Evolutionary conservation across 2,797 vertebrate species (phyloP).

Genomic region (Sebastes alutus): DNA sequence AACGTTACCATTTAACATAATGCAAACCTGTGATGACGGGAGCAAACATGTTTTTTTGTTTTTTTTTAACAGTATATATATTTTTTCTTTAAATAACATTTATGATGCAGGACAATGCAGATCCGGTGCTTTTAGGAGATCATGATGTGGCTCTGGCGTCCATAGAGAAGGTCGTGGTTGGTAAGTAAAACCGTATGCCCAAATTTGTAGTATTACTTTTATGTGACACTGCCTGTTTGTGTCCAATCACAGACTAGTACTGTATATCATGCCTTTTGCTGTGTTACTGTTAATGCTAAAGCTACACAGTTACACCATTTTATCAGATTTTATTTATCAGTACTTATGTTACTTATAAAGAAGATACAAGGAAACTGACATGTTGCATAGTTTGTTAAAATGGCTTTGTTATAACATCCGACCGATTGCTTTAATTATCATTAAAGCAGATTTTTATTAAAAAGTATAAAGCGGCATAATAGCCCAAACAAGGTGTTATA

Average conservation of each 20-base stretch:
- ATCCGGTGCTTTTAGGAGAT: constrained; percentile 83
- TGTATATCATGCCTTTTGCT: not conserved
- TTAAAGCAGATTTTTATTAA: not conserved
- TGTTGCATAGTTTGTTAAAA: not conserved
- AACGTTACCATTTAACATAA: not conserved
- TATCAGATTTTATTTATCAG: not conserved
- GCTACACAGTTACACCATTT: not conserved
- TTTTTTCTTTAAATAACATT: not conserved
- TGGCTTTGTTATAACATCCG: not conserved
- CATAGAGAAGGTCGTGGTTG: constrained; percentile 91
- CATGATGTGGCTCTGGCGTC: constrained; percentile 90
- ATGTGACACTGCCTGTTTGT: not conserved
- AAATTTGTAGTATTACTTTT: not conserved
- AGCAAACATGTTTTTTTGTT: no score
- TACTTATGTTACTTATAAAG: not conserved
- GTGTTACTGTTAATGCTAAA: not conserved
- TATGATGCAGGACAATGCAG: constrained; percentile 79
- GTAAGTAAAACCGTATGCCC: constrained; percentile 75
- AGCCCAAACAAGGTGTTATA: not conserved
- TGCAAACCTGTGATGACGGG: not conserved
- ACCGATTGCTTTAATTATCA: not conserved
- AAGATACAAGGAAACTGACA: not conserved
- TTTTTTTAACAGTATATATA: not conserved
- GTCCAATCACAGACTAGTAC: not conserved
- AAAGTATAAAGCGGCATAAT: not conserved